Evolutionary conservation across 2,797 vertebrate genomes (phyloP).

Genomic region (Sciaenops ocellatus): DNA sequence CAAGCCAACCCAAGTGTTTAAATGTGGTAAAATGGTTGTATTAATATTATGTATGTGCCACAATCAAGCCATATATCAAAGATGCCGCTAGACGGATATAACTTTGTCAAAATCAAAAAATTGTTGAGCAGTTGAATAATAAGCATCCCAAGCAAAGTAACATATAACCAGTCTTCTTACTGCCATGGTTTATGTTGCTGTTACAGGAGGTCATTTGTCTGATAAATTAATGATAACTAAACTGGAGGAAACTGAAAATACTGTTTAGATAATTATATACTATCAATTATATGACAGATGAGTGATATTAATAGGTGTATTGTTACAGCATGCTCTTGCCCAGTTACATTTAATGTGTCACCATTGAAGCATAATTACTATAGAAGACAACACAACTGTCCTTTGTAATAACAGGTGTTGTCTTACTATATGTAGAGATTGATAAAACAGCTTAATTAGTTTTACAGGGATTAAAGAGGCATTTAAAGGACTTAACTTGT

Average conservation of each 20-base stretch:
- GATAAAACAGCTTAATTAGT: background rate
- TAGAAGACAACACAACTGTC: background rate
- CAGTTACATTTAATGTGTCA: constrained; percentile 13
- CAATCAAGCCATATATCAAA: background rate
- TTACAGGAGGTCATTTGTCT: background rate
- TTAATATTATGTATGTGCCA: background rate
- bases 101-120: background rate
- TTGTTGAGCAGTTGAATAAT: background rate
- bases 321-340: background rate
- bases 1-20: background rate
- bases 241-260: background rate
- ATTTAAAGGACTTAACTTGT: background rate
- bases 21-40: background rate
- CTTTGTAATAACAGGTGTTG: background rate
- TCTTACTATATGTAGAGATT: background rate
- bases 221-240: background rate
- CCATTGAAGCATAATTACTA: constrained; percentile 10
- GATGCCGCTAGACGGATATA: background rate
- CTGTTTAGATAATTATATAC: background rate
- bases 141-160: background rate
- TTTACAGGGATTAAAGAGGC: constrained; percentile 2
- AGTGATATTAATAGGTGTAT: background rate
- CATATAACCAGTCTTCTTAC: background rate
- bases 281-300: background rate
- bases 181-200: background rate